These are phyloP conservation scores for Genyomyrus donnyi DNA, from an alignment of 2,113 vertebrate species.

Conservation along the genomic window DNA sequence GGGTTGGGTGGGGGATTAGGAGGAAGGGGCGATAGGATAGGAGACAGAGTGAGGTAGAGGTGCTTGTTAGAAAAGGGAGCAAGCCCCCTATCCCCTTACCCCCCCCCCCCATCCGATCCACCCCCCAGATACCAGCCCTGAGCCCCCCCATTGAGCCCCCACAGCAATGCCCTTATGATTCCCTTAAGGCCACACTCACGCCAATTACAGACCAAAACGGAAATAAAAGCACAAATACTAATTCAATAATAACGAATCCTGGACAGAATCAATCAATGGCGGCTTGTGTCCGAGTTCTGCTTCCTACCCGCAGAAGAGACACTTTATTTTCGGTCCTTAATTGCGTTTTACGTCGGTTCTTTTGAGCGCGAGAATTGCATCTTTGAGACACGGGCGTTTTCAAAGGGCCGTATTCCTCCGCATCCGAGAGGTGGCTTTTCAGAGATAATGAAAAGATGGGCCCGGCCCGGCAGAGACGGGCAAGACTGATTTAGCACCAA, in stretches of 20 bases:
- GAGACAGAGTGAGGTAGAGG: neutral
- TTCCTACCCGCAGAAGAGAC: neutral
- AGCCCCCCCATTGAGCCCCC: neutral
- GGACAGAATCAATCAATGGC: neutral
- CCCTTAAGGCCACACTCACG: neutral
- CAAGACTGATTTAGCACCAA: neutral
- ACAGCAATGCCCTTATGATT: neutral
- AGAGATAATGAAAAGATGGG: neutral
- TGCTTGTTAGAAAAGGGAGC: conserved; percentile 1
- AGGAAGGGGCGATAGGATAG: neutral
- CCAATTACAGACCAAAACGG: neutral
- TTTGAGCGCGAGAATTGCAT: neutral
- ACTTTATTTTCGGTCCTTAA: neutral
- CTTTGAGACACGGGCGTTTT: neutral
- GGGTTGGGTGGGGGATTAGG: neutral
- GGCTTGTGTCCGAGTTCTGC: neutral
- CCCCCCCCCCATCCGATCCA: no score
- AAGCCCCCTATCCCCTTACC: no score
- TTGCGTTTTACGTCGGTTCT: neutral
- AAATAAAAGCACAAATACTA: neutral
- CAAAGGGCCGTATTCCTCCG: neutral
- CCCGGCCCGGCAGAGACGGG: neutral
- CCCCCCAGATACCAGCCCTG: neutral
- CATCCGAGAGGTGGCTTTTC: neutral
- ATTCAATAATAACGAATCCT: neutral